A percentile compares a stretch with the other conserved stretches of the same genome.
phyloP scores from a whole-genome alignment of 2,113 vertebrate species.

The Athene noctua region DNA sequence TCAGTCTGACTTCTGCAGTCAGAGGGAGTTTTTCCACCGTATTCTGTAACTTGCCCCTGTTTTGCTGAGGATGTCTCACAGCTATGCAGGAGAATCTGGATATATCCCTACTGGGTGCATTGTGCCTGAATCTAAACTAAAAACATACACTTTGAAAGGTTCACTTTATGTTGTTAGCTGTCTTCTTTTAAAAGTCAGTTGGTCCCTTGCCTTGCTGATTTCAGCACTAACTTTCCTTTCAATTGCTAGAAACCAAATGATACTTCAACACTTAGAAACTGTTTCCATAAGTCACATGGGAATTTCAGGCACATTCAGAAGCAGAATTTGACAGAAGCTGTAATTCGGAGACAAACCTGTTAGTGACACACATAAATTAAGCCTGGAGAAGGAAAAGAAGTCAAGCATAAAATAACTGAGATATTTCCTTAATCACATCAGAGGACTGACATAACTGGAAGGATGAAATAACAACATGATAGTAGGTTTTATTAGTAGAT shows the following conservation, averaged over 20 bases:
- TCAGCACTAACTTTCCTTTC: background rate
- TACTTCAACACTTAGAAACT: background rate
- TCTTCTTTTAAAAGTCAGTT: background rate
- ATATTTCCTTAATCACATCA: background rate
- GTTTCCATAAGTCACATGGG: background rate
- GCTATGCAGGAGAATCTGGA: background rate
- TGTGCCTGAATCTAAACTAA: background rate
- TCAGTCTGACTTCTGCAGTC: background rate
- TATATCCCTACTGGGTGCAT: background rate
- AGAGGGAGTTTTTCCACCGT: background rate
- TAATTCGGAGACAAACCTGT: background rate
- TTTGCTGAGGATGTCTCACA: background rate
- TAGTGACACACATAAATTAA: background rate
- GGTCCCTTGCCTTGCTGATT: background rate
- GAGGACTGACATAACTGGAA: background rate
- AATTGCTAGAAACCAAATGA: background rate
- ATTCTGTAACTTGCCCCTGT: background rate
- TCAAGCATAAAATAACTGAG: background rate
- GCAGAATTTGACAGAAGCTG: background rate
- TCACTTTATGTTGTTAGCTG: background rate
- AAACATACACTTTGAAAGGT: background rate
- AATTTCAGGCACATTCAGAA: background rate
- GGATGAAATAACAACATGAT: background rate
- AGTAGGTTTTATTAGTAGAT: background rate
- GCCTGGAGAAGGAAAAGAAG: background rate